Evolutionary conservation across 2,888 invertebrate genomes (phyloP), one percentile per base, ranked within the genome.

Genomic region (Hofmannophila pseudospretella): DNA sequence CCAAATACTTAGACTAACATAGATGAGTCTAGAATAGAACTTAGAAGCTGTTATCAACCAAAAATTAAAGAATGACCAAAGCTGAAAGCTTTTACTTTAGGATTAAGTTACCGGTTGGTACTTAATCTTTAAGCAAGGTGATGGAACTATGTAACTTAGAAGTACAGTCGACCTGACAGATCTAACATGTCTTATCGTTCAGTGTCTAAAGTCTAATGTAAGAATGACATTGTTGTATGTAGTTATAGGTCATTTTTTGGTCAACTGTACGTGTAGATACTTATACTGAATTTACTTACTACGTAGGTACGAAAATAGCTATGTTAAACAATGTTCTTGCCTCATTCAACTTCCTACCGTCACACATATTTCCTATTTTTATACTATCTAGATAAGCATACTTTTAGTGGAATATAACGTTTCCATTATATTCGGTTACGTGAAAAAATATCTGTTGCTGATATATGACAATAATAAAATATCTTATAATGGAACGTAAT

Each of bases 11-110:
- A 67, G 63, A 67, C 52, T 57, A 56, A 53, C 50, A 50, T 54
- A 57, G 45, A 51, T 45, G 49, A 55, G 60, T 62, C 58, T 67
- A 60, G 55, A 57, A 58, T 60, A 64, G 55, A 44, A 47, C 31
- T 30, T 63, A 58, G 58, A 63, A 63, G 54, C 58, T 56, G 58
- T 70, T 16, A 58, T 53, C 62, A 70, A 78, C 76, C 78, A 79
- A 81, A 77, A 73, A 68, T 54, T 65, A 63, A 64, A 53, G 58
- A 70, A 71, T 75, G 82, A 84, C 84, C 81, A 85, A 86, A 84
- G 85, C 84, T 82, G 66, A 70, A 63, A 82, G 82, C 82, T 81
- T 78, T 72, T 73, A 70, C 38, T 34, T 30, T 54, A 56, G 45
- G 41, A 36, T 41, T 55, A 51, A 58, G 49, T 48, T 45, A 46